Evolutionary conservation across 2,113 vertebrate genomes (phyloP).

Genomic region (Pelmatolapia mariae): DNA sequence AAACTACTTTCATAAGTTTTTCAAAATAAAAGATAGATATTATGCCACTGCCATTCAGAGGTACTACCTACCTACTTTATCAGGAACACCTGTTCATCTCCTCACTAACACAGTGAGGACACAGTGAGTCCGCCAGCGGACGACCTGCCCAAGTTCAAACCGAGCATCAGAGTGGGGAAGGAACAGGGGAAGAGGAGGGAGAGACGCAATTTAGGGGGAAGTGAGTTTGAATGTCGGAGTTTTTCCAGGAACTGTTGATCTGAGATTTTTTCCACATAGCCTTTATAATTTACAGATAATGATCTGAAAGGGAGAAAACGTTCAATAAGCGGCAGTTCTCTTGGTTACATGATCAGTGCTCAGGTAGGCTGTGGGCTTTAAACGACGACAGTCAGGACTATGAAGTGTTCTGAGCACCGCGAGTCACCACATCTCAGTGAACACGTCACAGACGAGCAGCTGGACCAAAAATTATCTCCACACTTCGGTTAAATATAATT

Average conservation of each 20-base stretch:
- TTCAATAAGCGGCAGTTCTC: fast-evolving
- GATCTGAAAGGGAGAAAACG: fast-evolving
- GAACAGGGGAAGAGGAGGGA: background rate
- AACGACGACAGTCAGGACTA: background rate
- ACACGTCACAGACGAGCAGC: fast-evolving
- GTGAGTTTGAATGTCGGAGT: fast-evolving
- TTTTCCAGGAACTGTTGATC: background rate
- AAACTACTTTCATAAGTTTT: background rate
- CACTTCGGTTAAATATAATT: background rate
- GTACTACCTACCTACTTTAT: background rate
- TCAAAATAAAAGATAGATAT: background rate
- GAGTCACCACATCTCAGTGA: background rate
- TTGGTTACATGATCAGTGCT: background rate
- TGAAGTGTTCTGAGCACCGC: fast-evolving
- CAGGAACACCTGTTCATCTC: background rate
- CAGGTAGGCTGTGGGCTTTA: background rate
- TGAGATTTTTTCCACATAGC: background rate
- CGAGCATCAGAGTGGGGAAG: fast-evolving
- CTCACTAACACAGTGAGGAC: background rate
- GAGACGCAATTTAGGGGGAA: background rate
- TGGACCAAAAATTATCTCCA: background rate
- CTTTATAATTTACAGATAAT: background rate
- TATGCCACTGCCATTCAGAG: background rate
- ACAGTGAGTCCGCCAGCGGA: too few species aligned
- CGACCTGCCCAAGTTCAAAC: background rate